Evolutionary conservation across 1,140 invertebrate species (phyloP).

Genomic region (Cydia amplana): DNA sequence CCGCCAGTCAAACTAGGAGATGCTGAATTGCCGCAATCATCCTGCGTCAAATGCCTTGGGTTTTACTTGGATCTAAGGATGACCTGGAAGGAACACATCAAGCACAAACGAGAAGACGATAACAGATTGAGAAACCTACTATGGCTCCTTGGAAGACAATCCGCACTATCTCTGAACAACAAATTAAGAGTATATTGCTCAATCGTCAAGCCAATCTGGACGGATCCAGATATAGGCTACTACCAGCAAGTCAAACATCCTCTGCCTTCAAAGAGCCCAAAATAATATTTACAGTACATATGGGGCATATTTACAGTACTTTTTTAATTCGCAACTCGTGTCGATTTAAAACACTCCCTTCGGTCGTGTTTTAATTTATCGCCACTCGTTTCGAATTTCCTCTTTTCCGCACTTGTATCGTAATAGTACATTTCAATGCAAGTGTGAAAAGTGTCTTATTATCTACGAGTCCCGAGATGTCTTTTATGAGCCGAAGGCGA

Average conservation of each 20-base stretch:
- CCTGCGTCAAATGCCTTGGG: conserved; percentile 14
- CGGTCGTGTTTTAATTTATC: too few species aligned
- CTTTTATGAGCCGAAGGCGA: too few species aligned
- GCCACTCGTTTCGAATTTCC: too few species aligned
- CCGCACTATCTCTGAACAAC: conserved; percentile 1
- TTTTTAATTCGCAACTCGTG: too few species aligned
- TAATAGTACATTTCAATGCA: too few species aligned
- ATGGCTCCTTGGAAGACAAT: conserved; percentile 18
- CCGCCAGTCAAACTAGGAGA: not conserved
- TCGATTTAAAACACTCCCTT: too few species aligned
- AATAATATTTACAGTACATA: conserved; percentile 25
- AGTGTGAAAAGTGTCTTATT: too few species aligned
- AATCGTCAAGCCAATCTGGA: conserved; percentile 17
- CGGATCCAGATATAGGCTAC: conserved; percentile 5
- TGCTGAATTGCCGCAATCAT: conserved; percentile 6
- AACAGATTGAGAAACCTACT: conserved; percentile 11
- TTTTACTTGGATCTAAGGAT: conserved; percentile 22
- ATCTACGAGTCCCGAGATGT: too few species aligned
- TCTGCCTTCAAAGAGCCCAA: conserved; percentile 23
- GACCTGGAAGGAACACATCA: conserved; percentile 24
- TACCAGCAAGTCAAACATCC: conserved; percentile 11
- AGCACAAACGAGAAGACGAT: not conserved
- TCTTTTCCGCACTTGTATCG: too few species aligned
- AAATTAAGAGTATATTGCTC: conserved; percentile 22
- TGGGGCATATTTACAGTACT: too few species aligned